These are phyloP conservation scores for Volucella inanis DNA, from an alignment of 2,888 invertebrate genomes.

Conservation along the genomic window DNA sequence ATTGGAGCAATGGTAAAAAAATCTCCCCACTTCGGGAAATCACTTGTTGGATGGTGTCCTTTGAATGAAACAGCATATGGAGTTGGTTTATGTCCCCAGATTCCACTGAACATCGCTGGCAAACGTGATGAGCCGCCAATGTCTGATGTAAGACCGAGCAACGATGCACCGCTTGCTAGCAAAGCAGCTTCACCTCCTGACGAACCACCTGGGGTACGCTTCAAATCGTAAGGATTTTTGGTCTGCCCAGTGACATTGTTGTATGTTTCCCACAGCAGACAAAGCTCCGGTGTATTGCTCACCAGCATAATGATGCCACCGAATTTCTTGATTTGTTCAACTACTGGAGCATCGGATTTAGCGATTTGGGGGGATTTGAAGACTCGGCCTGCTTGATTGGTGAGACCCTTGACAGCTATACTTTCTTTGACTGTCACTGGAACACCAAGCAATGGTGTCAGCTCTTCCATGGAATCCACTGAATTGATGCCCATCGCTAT, in stretches of 20 bases:
- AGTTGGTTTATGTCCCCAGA: constrained; percentile 96
- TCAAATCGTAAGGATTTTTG: constrained; percentile 93
- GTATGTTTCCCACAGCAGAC: constrained; percentile 95
- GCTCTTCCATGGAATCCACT: constrained; percentile 86
- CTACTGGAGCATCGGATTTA: constrained; percentile 89
- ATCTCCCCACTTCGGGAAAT: constrained; percentile 85
- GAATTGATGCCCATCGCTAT: constrained; percentile 85
- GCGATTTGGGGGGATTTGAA: constrained; percentile 86
- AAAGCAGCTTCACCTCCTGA: constrained; percentile 94
- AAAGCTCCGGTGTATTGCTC: constrained; percentile 95
- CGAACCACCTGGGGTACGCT: constrained; percentile 92
- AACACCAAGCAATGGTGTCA: constrained; percentile 91
- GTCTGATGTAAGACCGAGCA: constrained; percentile 93
- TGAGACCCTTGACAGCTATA: constrained; percentile 90
- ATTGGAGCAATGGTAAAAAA: constrained; percentile 94
- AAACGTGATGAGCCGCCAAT: constrained; percentile 94
- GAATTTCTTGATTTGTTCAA: constrained; percentile 88
- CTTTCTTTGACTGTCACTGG: constrained; percentile 94
- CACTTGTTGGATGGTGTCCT: constrained; percentile 88
- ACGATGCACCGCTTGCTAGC: constrained; percentile 90
- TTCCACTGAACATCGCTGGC: constrained; percentile 95
- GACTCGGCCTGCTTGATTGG: constrained; percentile 89
- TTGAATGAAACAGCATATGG: constrained; percentile 86
- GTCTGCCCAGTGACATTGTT: constrained; percentile 94
- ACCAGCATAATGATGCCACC: constrained; percentile 94